These are phyloP conservation scores for Alouatta palliata DNA, from an alignment of 2,113 vertebrate species.

Conservation along the genomic window DNA sequence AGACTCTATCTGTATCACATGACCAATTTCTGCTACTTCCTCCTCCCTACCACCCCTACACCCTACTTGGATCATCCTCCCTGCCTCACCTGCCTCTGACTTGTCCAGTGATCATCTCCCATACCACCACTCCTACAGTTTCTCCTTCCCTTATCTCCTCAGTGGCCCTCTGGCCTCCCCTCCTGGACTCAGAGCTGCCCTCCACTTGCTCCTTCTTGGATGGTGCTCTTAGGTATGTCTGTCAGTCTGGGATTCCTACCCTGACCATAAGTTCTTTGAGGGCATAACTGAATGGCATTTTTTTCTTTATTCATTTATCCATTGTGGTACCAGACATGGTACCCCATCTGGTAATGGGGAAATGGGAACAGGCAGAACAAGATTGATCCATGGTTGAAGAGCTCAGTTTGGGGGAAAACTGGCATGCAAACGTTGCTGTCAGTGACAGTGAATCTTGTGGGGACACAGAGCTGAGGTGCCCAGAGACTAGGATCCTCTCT, in stretches of 20 bases:
- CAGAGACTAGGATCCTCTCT: neutral
- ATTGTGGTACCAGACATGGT: neutral
- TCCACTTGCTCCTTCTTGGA: too few species aligned
- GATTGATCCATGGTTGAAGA: neutral
- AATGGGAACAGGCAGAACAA: neutral
- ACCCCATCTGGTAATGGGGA: neutral
- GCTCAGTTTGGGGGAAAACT: neutral
- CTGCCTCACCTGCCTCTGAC: neutral
- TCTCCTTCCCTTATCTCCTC: neutral
- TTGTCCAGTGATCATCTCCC: neutral
- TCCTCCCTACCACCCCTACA: fast-evolving
- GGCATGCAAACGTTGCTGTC: neutral
- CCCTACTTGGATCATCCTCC: fast-evolving
- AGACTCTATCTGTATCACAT: neutral
- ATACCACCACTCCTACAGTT: fast-evolving
- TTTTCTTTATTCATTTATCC: neutral
- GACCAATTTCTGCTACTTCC: neutral
- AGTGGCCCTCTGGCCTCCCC: neutral
- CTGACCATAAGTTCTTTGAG: neutral
- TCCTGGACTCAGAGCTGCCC: neutral
- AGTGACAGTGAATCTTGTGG: neutral
- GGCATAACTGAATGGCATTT: neutral
- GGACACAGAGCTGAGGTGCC: neutral
- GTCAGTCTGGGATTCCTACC: neutral
- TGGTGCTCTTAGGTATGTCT: neutral